Base-by-base conservation (phyloP, 1,140 invertebrate species). In the Rhagoletis pomonella region DNA sequence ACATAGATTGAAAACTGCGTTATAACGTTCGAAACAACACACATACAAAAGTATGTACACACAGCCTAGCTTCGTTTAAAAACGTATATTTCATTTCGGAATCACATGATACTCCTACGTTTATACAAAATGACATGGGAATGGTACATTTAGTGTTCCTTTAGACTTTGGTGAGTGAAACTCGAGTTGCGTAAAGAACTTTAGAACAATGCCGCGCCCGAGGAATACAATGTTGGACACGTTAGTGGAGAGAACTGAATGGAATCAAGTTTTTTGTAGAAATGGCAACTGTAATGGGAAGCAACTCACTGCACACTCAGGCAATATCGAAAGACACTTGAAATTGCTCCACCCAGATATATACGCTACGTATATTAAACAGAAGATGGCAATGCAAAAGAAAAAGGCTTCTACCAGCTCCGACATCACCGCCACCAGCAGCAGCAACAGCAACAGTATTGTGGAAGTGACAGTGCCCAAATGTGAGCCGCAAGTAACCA, bases 251-350 rank as follows among this genome's bases (percentile, higher is more conserved):
- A 81, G 14, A 81, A 81, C 9, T n/a, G 73, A 55, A 81, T 29
- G 17, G 0, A 73, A 73, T 73, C 3, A 47, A 47, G 12, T 47
- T 29, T 3, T 81, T 55, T 81, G 73, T 42, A 81, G 19, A 10
- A 55, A 81, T 55, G 73, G 50, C 4, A n/a, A 1, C 9, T 81
- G 73, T 81, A 12, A 10, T 3, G 17, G 9, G 2, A 81, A 55
- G 19, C 10, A 19, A 7, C 10, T 81, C n/a, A 81, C n/a, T 55
- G 17, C 12, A 19, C 73, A 81, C 55, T 6, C 73, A 10, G 73
- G 47, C 50, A 81, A 81, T 81, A 81, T 81, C 50, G 47, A 55
- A 9, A n/a, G 44, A 10, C 73, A 81, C 44, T 55, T 81, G 44
- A 50, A 42, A 50, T 17, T 81, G 17, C 1, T 55, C 4, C 73